Evolutionary conservation across 2,888 invertebrate genomes (phyloP).

Genomic region (Parnassius orleans): DNA sequence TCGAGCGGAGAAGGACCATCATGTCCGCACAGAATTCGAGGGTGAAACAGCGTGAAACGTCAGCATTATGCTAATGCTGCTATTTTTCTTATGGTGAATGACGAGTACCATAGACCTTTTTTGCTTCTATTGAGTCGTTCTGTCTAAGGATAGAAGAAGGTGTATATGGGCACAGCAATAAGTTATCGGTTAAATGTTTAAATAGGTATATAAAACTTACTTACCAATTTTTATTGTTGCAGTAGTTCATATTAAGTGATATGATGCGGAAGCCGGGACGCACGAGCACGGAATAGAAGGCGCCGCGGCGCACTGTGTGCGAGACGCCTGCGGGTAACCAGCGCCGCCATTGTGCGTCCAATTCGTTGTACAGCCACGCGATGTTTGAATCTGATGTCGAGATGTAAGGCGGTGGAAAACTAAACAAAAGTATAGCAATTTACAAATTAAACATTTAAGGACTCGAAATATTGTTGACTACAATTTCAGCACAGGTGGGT

Average conservation of each 20-base stretch:
- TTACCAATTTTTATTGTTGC: constrained; percentile 96
- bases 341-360: constrained; percentile 93
- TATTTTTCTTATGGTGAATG: background rate
- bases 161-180: no score
- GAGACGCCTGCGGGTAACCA: constrained; percentile 95
- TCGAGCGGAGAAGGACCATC: no score
- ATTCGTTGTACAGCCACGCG: constrained; percentile 94
- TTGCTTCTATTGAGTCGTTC: background rate
- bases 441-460: no score
- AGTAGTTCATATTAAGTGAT: constrained; percentile 98
- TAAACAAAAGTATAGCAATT: constrained; percentile 45
- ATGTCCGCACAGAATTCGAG: no score
- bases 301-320: constrained; percentile 91
- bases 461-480: no score
- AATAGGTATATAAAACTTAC: background rate
- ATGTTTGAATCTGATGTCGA: constrained; percentile 90
- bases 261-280: constrained; percentile 94
- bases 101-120: no score
- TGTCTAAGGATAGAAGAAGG: background rate
- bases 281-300: constrained; percentile 95
- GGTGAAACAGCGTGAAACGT: no score
- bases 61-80: no score
- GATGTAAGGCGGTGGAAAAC: constrained; percentile 93
- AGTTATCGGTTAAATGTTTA: no score
- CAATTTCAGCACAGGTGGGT: no score